phyloP scores from a whole-genome alignment of 2,797 vertebrate species.

The Eleutherodactylus coqui region DNA sequence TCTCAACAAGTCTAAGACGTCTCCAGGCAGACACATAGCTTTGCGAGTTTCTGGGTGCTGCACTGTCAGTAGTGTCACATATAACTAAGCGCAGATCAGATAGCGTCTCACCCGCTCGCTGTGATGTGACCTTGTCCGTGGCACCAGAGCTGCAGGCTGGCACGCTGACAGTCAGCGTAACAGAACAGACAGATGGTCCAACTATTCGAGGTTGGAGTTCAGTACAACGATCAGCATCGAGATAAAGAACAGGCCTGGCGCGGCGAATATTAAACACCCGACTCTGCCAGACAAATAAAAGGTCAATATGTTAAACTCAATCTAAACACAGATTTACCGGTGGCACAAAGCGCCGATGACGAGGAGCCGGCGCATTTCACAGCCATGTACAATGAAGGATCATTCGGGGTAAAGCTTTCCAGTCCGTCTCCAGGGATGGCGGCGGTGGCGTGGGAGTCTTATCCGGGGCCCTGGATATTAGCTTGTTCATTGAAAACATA shows the following conservation, averaged over 20 bases:
- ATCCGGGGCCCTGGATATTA: background rate
- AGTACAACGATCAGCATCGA: conserved; percentile 40
- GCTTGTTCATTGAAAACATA: background rate
- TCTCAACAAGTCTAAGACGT: background rate
- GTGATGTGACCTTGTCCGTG: conserved; percentile 56
- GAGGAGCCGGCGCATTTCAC: background rate
- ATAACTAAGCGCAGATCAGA: conserved; percentile 33
- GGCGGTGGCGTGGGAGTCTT: background rate
- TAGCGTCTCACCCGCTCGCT: conserved; percentile 12
- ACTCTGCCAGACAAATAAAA: conserved; percentile 52
- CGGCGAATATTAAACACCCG: conserved; percentile 53
- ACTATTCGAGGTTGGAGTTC: conserved; percentile 52
- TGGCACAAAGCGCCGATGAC: conserved; percentile 5
- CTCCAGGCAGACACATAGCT: background rate
- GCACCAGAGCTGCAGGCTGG: conserved; percentile 49
- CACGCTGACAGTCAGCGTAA: conserved; percentile 48
- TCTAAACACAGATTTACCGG: conserved; percentile 46
- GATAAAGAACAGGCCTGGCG: conserved; percentile 35
- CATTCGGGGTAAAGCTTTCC: background rate
- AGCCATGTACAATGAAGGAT: background rate
- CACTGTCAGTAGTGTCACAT: conserved; percentile 13
- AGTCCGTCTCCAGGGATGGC: background rate
- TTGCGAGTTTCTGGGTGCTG: background rate
- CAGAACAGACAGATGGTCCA: conserved; percentile 59
- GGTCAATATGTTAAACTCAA: conserved; percentile 56